These are phyloP conservation scores for Saguinus imperator DNA, from an alignment of 2,113 vertebrate species.

Conservation along the genomic window DNA sequence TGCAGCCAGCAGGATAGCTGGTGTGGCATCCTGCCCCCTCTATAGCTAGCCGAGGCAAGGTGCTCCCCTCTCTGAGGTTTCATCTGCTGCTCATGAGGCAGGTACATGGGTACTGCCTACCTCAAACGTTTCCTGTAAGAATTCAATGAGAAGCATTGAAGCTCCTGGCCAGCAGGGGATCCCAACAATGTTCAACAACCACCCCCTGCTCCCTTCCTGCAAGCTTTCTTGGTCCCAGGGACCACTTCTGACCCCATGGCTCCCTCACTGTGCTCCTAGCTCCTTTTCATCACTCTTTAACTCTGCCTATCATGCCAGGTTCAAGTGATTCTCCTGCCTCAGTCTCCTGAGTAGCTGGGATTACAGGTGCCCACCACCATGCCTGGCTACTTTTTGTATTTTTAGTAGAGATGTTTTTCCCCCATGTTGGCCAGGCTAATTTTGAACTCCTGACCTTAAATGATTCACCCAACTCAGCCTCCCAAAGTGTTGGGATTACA, in stretches of 20 bases:
- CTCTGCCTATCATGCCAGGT: not conserved
- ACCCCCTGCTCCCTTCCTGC: not conserved
- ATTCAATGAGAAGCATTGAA: not conserved
- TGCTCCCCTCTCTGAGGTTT: not conserved
- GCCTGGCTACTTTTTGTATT: too few relatives aligned
- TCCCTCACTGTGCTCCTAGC: accelerated
- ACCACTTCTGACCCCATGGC: too few relatives aligned
- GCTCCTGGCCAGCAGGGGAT: not conserved
- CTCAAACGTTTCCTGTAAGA: not conserved
- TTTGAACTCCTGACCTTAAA: too few relatives aligned
- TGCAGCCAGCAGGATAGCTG: too few relatives aligned
- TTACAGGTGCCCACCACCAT: too few relatives aligned
- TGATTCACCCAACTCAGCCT: too few relatives aligned
- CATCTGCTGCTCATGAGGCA: not conserved
- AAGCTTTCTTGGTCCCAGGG: not conserved
- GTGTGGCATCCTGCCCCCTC: too few relatives aligned
- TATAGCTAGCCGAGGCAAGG: not conserved
- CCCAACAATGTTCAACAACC: not conserved
- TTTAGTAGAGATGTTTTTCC: too few relatives aligned
- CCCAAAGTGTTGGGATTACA: too few relatives aligned
- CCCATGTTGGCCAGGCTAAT: too few relatives aligned
- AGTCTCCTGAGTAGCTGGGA: too few relatives aligned
- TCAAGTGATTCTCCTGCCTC: too few relatives aligned
- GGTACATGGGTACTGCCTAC: not conserved
- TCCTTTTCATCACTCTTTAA: not conserved